phyloP scores from a whole-genome alignment of 2,888 invertebrate species.

The Nezara viridula region DNA sequence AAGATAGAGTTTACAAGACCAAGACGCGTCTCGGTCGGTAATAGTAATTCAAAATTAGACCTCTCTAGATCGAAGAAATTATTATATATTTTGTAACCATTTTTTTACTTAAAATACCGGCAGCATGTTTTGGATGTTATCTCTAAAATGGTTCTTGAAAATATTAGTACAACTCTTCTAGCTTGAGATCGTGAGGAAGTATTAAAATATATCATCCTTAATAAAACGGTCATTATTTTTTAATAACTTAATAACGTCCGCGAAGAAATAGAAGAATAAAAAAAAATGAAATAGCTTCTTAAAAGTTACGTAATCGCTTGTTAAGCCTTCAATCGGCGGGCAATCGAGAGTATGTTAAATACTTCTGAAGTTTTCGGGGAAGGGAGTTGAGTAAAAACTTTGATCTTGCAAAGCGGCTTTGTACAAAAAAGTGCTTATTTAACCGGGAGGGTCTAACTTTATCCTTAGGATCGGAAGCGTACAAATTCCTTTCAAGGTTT shows the following conservation, averaged over 20 bases:
- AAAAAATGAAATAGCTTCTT: background rate
- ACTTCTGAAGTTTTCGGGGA: background rate
- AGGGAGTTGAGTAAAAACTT: background rate
- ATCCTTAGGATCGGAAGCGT: background rate
- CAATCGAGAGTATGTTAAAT: slow-evolving; percentile 33
- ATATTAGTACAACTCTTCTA: too few relatives aligned
- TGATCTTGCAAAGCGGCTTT: background rate
- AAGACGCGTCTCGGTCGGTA: too few relatives aligned
- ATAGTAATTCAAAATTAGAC: too few relatives aligned
- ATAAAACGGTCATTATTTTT: background rate
- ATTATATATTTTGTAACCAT: too few relatives aligned
- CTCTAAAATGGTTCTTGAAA: too few relatives aligned
- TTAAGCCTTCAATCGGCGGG: background rate
- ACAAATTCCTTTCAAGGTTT: background rate
- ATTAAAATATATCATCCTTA: background rate
- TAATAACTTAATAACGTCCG: background rate
- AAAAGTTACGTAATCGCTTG: background rate
- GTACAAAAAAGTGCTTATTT: slow-evolving; percentile 13
- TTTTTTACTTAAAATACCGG: too few relatives aligned
- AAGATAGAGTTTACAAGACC: too few relatives aligned
- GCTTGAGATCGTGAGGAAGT: background rate
- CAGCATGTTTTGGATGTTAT: too few relatives aligned
- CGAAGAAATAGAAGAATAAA: background rate
- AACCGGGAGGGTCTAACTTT: background rate
- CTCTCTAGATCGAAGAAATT: too few relatives aligned